Evolutionary conservation across 2,888 invertebrate species (phyloP).

Genomic region (Pseudanteris insignis): DNA sequence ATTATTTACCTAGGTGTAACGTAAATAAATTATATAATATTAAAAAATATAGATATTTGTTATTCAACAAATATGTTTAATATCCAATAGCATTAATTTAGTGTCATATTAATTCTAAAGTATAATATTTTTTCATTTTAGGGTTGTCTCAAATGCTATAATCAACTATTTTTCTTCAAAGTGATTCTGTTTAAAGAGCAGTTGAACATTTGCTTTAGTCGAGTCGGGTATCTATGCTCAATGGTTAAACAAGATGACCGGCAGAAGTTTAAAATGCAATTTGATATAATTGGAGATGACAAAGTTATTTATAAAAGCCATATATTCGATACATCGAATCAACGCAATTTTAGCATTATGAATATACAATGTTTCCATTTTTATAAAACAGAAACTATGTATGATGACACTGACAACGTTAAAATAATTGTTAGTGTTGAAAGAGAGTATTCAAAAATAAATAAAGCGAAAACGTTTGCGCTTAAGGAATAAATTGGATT

Average conservation of each 20-base stretch:
- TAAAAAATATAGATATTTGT: no score
- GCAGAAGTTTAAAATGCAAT: background rate
- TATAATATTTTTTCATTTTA: no score
- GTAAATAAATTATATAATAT: no score
- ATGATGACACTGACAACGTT: background rate
- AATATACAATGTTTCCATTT: background rate
- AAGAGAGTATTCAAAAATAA: conserved; percentile 2
- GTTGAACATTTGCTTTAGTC: conserved; percentile 42
- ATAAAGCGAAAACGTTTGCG: no score
- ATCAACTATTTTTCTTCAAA: conserved; percentile 48
- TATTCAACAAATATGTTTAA: no score
- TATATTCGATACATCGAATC: background rate
- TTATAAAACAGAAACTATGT: background rate
- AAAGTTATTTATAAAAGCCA: background rate
- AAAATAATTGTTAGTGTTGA: conserved; percentile 2
- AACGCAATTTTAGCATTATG: background rate
- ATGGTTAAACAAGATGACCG: background rate
- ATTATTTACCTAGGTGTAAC: no score
- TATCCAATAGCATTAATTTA: no score
- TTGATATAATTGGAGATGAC: background rate
- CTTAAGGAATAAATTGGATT: no score
- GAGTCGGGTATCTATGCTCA: conserved; percentile 36
- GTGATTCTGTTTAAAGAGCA: conserved; percentile 36
- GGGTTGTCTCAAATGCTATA: conserved; percentile 47
- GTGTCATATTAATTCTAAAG: no score